Conservation (phyloP, 2,113 vertebrate species). For the Notarius quadriscutis region DNA sequence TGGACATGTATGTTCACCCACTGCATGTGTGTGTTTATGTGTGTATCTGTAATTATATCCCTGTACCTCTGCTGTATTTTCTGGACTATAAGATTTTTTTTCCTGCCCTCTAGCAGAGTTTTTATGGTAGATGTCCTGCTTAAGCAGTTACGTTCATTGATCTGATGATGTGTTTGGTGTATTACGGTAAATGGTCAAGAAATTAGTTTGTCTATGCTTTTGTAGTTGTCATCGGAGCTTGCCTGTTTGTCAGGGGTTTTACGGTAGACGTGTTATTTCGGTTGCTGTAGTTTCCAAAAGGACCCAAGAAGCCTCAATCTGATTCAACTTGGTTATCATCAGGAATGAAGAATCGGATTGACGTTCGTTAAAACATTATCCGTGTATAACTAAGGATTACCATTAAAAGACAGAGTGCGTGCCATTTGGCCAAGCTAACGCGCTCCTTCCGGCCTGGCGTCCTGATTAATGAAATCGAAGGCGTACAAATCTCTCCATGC, state of each 20-base stretch:
- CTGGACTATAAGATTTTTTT: background rate
- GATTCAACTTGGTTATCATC: background rate
- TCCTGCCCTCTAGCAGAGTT: background rate
- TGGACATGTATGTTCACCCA: slow-evolving; percentile 31
- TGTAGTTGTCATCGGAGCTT: background rate
- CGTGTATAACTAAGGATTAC: background rate
- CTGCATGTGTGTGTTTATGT: slow-evolving; percentile 49
- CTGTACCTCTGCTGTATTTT: slow-evolving; percentile 6
- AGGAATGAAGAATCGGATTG: background rate
- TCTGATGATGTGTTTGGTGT: background rate
- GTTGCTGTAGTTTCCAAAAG: background rate
- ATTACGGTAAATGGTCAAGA: background rate
- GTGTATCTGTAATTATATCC: slow-evolving; percentile 32
- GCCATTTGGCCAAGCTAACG: background rate
- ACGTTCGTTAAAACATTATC: background rate
- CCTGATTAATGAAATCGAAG: background rate
- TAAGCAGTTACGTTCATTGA: background rate
- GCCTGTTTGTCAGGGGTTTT: background rate
- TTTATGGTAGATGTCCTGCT: background rate
- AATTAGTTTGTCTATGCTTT: too few relatives aligned
- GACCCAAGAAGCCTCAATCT: background rate
- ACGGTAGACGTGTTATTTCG: background rate
- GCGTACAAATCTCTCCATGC: background rate
- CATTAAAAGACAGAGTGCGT: background rate
- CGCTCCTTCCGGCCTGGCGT: background rate